Evolutionary conservation across 2,888 invertebrate genomes (phyloP).

Genomic region (Drosophila infuscata): DNA sequence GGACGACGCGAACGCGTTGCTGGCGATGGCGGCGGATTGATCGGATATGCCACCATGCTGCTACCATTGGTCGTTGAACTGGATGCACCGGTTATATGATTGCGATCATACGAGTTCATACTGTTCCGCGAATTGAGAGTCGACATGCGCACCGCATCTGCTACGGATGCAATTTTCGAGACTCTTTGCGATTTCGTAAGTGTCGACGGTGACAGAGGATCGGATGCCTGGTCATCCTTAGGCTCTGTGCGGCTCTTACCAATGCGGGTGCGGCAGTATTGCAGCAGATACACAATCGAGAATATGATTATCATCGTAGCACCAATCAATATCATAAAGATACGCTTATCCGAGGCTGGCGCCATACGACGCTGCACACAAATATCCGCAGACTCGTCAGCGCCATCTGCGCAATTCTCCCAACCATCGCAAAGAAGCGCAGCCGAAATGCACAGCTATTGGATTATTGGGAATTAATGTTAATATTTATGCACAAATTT

Average conservation of each 20-base stretch:
- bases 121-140: constrained; percentile 88
- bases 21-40: constrained; percentile 96
- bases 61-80: constrained; percentile 85
- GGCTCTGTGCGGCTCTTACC: constrained; percentile 86
- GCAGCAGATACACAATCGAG: constrained; percentile 86
- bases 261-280: constrained; percentile 86
- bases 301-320: constrained; percentile 87
- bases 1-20: constrained; percentile 92
- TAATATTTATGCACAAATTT: neutral
- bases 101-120: constrained; percentile 89
- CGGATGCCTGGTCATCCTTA: constrained; percentile 88
- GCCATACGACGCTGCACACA: constrained; percentile 86
- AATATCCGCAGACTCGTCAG: constrained; percentile 90
- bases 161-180: constrained; percentile 85
- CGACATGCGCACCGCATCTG: constrained; percentile 88
- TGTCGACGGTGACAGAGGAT: constrained; percentile 87
- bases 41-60: constrained; percentile 88
- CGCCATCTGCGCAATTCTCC: constrained; percentile 92
- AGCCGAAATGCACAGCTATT: constrained; percentile 88
- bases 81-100: constrained; percentile 88
- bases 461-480: neutral
- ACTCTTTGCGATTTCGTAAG: constrained; percentile 84
- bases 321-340: constrained; percentile 87
- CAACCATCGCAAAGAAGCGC: constrained; percentile 91
- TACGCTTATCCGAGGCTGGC: constrained; percentile 85